Percentiles rank a stretch among this genome's conserved stretches.
phyloP scores from a whole-genome alignment of 2,797 vertebrate genomes.

The Gobio occitaniae region DNA sequence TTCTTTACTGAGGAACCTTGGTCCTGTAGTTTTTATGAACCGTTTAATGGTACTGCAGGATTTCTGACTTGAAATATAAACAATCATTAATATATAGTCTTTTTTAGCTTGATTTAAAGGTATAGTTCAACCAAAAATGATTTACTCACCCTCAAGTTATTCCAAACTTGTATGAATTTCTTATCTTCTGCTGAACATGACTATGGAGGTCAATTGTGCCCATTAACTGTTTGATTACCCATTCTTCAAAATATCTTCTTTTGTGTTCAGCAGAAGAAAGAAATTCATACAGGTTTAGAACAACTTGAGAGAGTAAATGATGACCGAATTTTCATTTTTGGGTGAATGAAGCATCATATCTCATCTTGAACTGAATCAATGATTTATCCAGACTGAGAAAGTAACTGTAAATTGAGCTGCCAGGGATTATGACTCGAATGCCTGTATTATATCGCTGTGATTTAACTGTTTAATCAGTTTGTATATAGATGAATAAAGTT shows the following conservation, averaged over 20 bases:
- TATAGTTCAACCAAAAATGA: not conserved
- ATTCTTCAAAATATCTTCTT: not conserved
- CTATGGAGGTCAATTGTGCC: not conserved
- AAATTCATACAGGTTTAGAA: not conserved
- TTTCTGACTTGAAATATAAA: not conserved
- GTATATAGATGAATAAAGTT: not conserved
- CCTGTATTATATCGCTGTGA: not conserved
- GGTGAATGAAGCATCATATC: not conserved
- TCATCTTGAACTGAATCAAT: not conserved
- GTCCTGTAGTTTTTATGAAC: conserved; percentile 8
- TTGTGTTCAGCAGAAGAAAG: not conserved
- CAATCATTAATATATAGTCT: not conserved
- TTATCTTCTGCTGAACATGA: not conserved
- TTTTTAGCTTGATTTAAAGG: not conserved
- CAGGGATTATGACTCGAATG: not conserved
- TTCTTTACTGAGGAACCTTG: not conserved
- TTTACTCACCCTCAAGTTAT: not conserved
- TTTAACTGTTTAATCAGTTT: conserved; percentile 6
- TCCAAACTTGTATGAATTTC: not conserved
- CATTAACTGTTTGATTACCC: not conserved
- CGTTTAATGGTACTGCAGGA: not conserved
- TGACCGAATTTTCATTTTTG: not conserved
- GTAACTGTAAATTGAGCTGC: not conserved
- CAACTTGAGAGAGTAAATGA: not conserved
- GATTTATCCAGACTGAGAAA: not conserved